Evolutionary conservation across 2,888 invertebrate genomes (phyloP), one percentile per base, ranked within the genome.

Genomic region (Eristalis pertinax): DNA sequence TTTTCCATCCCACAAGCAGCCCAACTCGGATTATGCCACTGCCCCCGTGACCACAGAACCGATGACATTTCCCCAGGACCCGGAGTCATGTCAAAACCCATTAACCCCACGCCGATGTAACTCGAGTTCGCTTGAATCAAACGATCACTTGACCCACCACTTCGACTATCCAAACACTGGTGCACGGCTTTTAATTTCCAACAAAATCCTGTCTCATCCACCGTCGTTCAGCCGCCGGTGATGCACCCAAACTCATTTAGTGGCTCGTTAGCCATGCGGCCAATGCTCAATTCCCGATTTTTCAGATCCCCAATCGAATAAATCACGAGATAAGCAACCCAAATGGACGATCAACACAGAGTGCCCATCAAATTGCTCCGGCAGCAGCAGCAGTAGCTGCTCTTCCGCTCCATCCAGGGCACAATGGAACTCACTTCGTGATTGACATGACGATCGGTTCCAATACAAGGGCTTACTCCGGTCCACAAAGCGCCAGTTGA

Each of bases 241-340:
- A 64, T 70, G 72, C 56, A 43, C 65, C 58, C 29, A 68, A 81
- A 76, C 78, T 86, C 86, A 83, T 78, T 86, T 74, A 72, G 82
- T 65, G 15, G 60, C 84, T 87, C 75, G 87, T 87, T 87, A 87
- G 79, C 79, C 79, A 79, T 58, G 65, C 76, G 76, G 75, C 84
- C 65, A 19, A 15, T 76, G 87, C 87, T 84, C 84, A 73, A 84
- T 84, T 72, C 64, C 56, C 58, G 73, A 73, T 80, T 88, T 84
- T 77, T 80, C 50, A 81, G 79, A 72, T 77, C 67, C 8, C 74
- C 87, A 87, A 84, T 88, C 88, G 77, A 88, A 88, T 88, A 88
- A 88, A 88, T 88, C 87, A 87, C 87, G 56, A 84, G 88, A 88
- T 88, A 88, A 87, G 84, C 84, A 87, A 80, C 84, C 72, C 84